Percentiles rank a stretch among this genome's conserved stretches.
phyloP scores from a whole-genome alignment of 2,797 vertebrate species.

The Psittacula echo region DNA sequence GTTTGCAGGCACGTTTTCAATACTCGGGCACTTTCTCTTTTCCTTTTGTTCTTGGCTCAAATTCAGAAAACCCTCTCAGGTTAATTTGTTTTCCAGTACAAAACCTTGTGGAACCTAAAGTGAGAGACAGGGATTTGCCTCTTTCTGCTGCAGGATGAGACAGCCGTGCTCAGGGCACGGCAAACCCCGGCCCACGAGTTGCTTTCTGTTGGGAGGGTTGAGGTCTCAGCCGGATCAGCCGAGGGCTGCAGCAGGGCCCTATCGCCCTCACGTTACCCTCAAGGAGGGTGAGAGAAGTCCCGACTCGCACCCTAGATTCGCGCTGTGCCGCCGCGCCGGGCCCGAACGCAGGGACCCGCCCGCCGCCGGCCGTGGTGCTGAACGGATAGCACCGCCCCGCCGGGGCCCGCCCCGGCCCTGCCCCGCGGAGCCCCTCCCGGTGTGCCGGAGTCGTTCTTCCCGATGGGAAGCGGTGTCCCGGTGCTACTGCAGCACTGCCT shows the following conservation, averaged over 20 bases:
- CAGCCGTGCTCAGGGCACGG: background rate
- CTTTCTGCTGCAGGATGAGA: background rate
- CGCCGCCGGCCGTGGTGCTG: background rate
- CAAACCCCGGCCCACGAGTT: background rate
- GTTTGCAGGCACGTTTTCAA: background rate
- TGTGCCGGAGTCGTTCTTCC: rapidly evolving
- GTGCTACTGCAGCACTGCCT: rapidly evolving
- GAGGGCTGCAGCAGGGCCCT: background rate
- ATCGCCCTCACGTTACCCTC: background rate
- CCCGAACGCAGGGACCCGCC: too few relatives aligned
- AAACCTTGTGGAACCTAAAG: background rate
- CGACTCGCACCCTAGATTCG: background rate
- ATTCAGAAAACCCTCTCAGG: slow-evolving; percentile 37
- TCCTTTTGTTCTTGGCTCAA: slow-evolving; percentile 11
- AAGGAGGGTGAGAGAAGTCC: background rate
- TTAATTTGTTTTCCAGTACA: slow-evolving; percentile 24
- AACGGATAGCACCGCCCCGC: background rate
- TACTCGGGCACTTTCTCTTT: slow-evolving; percentile 15
- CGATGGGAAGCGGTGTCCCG: background rate
- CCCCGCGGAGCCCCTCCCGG: background rate
- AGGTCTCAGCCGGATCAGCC: background rate
- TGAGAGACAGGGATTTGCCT: background rate
- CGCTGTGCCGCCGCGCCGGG: too few relatives aligned
- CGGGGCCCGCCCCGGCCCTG: background rate
- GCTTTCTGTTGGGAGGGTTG: background rate